Evolutionary conservation across 2,113 vertebrate genomes (phyloP).

Genomic region (Anguilla japonica): DNA sequence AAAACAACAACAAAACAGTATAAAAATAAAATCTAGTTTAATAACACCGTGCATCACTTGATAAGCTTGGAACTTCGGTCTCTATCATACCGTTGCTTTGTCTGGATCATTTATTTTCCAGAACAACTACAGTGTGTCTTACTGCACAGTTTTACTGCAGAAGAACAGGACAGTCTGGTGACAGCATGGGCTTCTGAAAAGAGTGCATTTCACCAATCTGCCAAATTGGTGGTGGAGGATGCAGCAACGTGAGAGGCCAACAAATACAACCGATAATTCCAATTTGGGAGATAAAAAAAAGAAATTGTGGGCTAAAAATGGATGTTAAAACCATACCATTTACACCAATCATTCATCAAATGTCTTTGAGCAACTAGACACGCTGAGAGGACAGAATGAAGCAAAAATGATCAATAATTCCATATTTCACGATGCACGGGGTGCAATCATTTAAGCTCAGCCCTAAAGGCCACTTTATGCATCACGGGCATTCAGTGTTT

Average conservation of each 20-base stretch:
- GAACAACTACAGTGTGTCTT: no score
- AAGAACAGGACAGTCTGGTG: no score
- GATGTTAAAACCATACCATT: not conserved
- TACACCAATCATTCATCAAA: constrained; percentile 8
- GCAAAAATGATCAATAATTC: not conserved
- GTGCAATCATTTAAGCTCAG: not conserved
- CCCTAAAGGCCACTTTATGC: not conserved
- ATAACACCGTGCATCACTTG: not conserved
- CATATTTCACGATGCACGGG: not conserved
- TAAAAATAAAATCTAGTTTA: not conserved
- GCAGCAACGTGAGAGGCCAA: no score
- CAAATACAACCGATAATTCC: no score
- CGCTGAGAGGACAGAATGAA: not conserved
- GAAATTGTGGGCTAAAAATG: not conserved
- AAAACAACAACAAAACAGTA: not conserved
- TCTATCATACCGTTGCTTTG: no score
- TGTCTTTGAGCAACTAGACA: not conserved
- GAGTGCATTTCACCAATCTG: no score
- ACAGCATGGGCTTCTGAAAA: no score
- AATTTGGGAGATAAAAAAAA: not conserved
- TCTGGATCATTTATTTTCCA: no score
- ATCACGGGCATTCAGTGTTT: not conserved
- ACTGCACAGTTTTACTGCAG: no score
- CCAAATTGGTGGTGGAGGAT: no score
- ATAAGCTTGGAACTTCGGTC: no score